Percentiles rank a stretch among this genome's conserved stretches.
These are phyloP conservation scores for Psittacus erithacus DNA, from an alignment of 2,113 vertebrate genomes.

Conservation along the genomic window DNA sequence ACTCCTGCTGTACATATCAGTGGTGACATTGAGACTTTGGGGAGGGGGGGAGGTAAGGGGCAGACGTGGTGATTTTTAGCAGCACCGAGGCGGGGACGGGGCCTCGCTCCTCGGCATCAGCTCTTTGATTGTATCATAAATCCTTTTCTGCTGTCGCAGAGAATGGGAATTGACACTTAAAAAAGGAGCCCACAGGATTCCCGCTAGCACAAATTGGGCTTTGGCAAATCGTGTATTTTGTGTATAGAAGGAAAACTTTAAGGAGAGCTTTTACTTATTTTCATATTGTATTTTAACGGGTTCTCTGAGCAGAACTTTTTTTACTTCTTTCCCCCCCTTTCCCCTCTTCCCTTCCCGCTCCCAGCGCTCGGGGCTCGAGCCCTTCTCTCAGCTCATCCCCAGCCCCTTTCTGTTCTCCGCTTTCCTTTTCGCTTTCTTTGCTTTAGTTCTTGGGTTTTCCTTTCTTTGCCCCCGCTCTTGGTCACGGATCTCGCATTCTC, in stretches of 20 bases:
- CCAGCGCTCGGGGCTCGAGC: constrained; percentile 75
- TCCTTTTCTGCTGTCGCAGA: constrained; percentile 90
- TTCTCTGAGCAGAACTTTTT: constrained; percentile 88
- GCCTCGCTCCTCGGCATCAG: constrained; percentile 68
- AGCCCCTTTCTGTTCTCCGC: constrained; percentile 10
- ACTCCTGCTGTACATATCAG: constrained; percentile 89
- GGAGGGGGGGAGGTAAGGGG: constrained; percentile 64
- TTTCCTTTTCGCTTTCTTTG: not conserved
- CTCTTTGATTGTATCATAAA: constrained; percentile 85
- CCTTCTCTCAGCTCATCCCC: constrained; percentile 77
- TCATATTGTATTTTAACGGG: constrained; percentile 99
- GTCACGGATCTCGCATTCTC: constrained; percentile 87
- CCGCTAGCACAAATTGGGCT: constrained; percentile 95
- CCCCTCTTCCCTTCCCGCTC: constrained; percentile 19
- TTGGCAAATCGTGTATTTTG: constrained; percentile 93
- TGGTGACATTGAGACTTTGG: constrained; percentile 82
- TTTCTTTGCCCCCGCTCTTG: constrained; percentile 41
- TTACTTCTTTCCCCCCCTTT: constrained; percentile 76
- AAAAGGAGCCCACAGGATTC: constrained; percentile 84
- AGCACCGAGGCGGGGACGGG: constrained; percentile 70
- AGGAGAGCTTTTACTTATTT: constrained; percentile 99
- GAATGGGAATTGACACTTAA: constrained; percentile 88
- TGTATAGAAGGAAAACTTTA: constrained; percentile 97
- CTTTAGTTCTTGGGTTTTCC: not conserved
- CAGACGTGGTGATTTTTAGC: constrained; percentile 76